Percentiles rank a stretch among this genome's conserved stretches.
phyloP scores from a whole-genome alignment of 2,113 vertebrate species.

The Dicaeum eximium region DNA sequence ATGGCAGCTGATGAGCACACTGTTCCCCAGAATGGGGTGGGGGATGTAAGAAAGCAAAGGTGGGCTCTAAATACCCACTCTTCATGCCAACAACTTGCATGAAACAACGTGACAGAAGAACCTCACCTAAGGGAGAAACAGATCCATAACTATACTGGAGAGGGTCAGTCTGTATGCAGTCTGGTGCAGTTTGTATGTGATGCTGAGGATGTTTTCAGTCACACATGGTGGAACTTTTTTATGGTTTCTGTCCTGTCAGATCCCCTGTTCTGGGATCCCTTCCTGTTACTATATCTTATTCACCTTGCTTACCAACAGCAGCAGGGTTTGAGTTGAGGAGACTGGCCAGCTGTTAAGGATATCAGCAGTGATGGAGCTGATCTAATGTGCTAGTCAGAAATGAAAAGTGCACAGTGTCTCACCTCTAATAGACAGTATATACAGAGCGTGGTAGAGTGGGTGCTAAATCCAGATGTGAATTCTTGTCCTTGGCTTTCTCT shows the following conservation, averaged over 20 bases:
- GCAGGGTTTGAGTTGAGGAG: not conserved
- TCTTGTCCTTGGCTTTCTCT: not conserved
- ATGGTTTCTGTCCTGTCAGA: not conserved
- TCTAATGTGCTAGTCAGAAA: fast-evolving
- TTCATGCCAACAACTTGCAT: not conserved
- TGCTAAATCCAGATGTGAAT: not conserved
- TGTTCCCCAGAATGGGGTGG: not conserved
- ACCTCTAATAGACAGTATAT: not conserved
- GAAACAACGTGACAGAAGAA: not conserved
- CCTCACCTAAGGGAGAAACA: not conserved
- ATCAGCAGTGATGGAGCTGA: not conserved
- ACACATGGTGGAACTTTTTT: not conserved
- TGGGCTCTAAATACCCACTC: not conserved
- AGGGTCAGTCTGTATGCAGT: not conserved
- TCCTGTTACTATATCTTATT: not conserved
- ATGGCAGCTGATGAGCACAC: not conserved
- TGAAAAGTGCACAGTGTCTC: not conserved
- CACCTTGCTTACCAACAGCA: not conserved
- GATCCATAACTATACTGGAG: not conserved
- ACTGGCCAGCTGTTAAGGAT: not conserved
- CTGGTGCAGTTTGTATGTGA: not conserved
- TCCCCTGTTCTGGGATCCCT: not conserved
- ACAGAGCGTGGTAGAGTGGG: not conserved
- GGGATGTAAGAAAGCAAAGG: not conserved
- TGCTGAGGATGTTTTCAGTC: not conserved